Evolutionary conservation across 2,797 vertebrate genomes (phyloP).

Genomic region (Schizopygopsis malacanthus): DNA sequence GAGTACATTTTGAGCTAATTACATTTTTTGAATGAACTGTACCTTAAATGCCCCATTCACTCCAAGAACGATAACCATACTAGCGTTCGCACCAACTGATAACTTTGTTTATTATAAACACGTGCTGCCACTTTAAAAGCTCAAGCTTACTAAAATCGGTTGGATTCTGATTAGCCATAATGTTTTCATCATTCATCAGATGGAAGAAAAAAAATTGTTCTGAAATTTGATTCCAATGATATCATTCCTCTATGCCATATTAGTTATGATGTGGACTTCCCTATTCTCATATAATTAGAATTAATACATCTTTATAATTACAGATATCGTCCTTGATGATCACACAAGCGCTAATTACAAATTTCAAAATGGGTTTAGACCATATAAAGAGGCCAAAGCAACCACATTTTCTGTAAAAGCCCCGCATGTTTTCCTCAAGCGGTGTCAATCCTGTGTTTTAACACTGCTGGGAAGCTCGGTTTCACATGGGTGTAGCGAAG

Average conservation of each 20-base stretch:
- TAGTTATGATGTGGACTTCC: background rate
- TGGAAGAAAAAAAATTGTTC: no score
- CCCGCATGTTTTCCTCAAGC: background rate
- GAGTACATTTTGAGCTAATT: background rate
- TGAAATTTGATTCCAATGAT: background rate
- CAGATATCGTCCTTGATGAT: background rate
- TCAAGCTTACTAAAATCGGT: no score
- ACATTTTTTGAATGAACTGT: background rate
- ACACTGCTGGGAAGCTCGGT: background rate
- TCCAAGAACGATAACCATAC: background rate
- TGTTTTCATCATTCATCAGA: no score
- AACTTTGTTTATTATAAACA: background rate
- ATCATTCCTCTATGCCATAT: background rate
- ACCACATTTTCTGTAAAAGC: conserved; percentile 30
- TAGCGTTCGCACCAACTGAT: background rate
- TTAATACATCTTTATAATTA: background rate
- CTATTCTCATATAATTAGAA: background rate
- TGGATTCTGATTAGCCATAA: no score
- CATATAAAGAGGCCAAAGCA: conserved; percentile 7
- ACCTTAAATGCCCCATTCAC: background rate
- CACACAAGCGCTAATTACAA: background rate
- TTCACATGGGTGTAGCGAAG: conserved; percentile 31
- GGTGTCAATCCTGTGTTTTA: conserved; percentile 11
- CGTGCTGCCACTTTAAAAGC: no score
- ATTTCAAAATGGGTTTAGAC: background rate